A percentile compares a stretch with the other conserved stretches of the same genome.
These are phyloP conservation scores for Arizona elegans DNA, from an alignment of 2,113 vertebrate genomes.

Conservation along the genomic window DNA sequence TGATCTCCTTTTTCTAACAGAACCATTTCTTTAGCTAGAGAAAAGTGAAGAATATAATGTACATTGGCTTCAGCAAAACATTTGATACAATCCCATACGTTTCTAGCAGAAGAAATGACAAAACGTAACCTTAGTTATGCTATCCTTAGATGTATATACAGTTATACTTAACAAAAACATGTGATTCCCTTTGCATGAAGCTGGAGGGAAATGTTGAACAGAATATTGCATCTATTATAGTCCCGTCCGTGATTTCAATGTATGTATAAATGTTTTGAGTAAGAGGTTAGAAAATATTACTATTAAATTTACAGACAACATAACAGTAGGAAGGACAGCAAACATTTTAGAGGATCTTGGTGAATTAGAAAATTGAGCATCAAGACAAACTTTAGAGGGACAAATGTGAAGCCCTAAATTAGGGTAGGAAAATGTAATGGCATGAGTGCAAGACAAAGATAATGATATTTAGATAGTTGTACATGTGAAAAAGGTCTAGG, in stretches of 20 bases:
- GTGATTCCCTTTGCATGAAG: not conserved
- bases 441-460: not conserved
- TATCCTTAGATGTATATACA: not conserved
- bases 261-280: not conserved
- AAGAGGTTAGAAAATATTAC: not conserved
- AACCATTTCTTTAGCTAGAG: not conserved
- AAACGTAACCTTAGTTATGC: not conserved
- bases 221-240: not conserved
- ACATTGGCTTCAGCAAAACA: not conserved
- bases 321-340: not conserved
- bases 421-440: not conserved
- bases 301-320: not conserved
- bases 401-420: not conserved
- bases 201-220: not conserved
- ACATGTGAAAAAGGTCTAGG: not conserved
- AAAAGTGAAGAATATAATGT: not conserved
- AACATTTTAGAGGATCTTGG: not conserved
- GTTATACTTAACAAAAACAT: not conserved
- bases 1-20: not conserved
- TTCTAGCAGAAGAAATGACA: not conserved
- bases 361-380: not conserved
- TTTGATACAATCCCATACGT: not conserved
- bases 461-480: not conserved
- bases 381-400: not conserved
- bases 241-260: not conserved